Percentiles rank a stretch among this genome's conserved stretches.
phyloP scores from a whole-genome alignment of 37 sponge, comb jelly and placozoan genomes.

The Crambe crambe region DNA sequence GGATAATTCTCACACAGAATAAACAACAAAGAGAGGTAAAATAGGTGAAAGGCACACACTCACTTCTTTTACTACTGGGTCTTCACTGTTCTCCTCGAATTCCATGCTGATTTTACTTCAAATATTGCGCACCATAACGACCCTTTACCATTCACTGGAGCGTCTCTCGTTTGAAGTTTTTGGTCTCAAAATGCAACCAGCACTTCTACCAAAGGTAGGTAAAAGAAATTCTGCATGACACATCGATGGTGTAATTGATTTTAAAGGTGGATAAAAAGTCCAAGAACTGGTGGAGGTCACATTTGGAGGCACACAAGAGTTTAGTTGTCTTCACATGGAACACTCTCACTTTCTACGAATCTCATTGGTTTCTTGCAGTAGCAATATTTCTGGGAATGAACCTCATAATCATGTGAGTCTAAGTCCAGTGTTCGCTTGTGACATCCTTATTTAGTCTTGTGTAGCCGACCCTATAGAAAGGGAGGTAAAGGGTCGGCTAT shows the following conservation, averaged over 20 bases:
- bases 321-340: conserved; percentile 23
- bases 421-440: no score
- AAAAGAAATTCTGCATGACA: not conserved
- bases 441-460: no score
- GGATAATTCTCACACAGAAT: no score
- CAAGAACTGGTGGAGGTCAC: not conserved
- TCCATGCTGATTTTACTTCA: not conserved
- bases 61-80: conserved; percentile 52
- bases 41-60: not conserved
- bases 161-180: not conserved
- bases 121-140: not conserved
- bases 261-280: not conserved
- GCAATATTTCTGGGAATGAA: conserved; percentile 8
- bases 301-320: not conserved
- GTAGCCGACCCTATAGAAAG: no score
- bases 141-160: not conserved
- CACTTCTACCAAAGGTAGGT: not conserved
- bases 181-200: not conserved
- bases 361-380: not conserved
- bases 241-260: not conserved
- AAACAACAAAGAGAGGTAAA: no score
- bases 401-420: conserved; percentile 19
- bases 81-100: conserved; percentile 5
- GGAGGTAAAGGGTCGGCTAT: no score
- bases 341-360: conserved; percentile 4